These are phyloP conservation scores for Philereme transversata DNA, from an alignment of 2,888 invertebrate genomes.

Conservation along the genomic window DNA sequence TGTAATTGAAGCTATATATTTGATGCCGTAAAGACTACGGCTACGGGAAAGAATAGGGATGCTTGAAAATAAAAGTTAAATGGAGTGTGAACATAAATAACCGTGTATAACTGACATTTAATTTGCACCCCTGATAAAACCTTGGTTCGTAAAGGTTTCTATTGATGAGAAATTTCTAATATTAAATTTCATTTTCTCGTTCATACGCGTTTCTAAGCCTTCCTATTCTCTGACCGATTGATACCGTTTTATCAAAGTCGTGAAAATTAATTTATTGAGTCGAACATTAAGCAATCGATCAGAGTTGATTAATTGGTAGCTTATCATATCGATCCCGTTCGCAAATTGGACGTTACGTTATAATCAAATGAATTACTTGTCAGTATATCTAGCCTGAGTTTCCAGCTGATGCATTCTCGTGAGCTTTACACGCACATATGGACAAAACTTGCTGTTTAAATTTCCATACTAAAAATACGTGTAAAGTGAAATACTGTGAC, in stretches of 20 bases:
- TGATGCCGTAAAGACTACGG: conserved; percentile 29
- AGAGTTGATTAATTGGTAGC: conserved; percentile 52
- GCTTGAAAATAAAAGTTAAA: conserved; percentile 35
- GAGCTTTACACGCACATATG: no score
- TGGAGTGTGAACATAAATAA: conserved; percentile 33
- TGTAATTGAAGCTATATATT: conserved; percentile 36
- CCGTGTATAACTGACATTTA: conserved; percentile 11
- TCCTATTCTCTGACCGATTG: conserved; percentile 25
- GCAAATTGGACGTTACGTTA: conserved; percentile 33
- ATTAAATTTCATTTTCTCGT: conserved; percentile 13
- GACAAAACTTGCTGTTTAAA: background rate
- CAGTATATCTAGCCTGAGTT: conserved; percentile 4
- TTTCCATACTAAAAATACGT: no score
- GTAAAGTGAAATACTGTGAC: no score
- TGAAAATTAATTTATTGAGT: conserved; percentile 39
- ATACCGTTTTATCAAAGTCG: conserved; percentile 29
- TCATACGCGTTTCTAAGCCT: conserved; percentile 17
- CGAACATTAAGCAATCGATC: conserved; percentile 48
- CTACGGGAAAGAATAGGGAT: conserved; percentile 25
- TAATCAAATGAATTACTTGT: conserved; percentile 40
- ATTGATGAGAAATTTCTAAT: conserved; percentile 5
- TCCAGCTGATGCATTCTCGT: background rate
- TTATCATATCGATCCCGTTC: conserved; percentile 45
- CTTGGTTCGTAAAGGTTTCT: conserved; percentile 12
- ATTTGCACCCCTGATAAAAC: conserved; percentile 14